These are phyloP conservation scores for Nomada hirtipes DNA, from an alignment of 2,888 invertebrate genomes.

Conservation along the genomic window DNA sequence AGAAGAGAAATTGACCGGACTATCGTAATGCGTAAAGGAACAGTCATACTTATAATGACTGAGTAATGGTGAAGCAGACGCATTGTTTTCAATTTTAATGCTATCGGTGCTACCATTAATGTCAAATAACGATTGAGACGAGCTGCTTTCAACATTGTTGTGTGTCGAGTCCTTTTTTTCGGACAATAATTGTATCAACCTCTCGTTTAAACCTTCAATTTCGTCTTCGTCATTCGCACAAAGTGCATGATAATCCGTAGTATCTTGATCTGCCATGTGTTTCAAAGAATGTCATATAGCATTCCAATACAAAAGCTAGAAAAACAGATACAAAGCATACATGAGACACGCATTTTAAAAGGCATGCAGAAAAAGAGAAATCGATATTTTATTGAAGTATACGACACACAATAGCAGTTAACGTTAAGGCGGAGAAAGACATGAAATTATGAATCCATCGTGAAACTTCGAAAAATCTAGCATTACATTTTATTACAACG, in stretches of 20 bases:
- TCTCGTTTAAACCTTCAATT: slow-evolving; percentile 78
- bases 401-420: not conserved
- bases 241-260: slow-evolving; percentile 60
- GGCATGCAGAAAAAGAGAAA: not conserved
- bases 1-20: slow-evolving; percentile 72
- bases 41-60: slow-evolving; percentile 73
- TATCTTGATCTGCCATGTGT: slow-evolving; percentile 73
- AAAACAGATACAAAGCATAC: slow-evolving; percentile 35
- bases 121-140: slow-evolving; percentile 67
- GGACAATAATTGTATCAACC: slow-evolving; percentile 75
- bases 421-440: not conserved
- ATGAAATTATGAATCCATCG: not conserved
- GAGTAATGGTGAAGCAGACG: slow-evolving; percentile 53
- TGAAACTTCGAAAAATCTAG: not conserved
- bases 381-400: not conserved
- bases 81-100: slow-evolving; percentile 50
- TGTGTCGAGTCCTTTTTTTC: slow-evolving; percentile 68
- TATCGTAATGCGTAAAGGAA: slow-evolving; percentile 74
- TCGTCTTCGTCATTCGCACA: slow-evolving; percentile 73
- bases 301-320: slow-evolving; percentile 48
- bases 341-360: not conserved
- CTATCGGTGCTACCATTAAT: slow-evolving; percentile 67
- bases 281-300: slow-evolving; percentile 47
- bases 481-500: slow-evolving; percentile 2
- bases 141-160: slow-evolving; percentile 61